phyloP scores from a whole-genome alignment of 2,888 invertebrate genomes.

The Sialis lutaria region DNA sequence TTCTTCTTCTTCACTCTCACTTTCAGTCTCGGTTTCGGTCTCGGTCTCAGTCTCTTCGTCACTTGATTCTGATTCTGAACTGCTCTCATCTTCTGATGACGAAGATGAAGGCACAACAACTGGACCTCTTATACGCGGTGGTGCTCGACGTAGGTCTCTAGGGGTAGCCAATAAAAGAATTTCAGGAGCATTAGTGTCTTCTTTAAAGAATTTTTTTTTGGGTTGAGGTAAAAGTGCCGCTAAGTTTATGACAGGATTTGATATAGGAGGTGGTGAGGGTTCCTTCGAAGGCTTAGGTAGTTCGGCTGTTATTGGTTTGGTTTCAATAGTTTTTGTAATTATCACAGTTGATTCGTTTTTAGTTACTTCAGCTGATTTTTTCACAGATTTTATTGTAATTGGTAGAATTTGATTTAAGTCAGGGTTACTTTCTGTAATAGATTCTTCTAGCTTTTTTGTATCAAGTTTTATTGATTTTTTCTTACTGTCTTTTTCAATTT shows the following conservation, averaged over 20 bases:
- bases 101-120: slow-evolving; percentile 15
- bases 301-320: too few relatives aligned
- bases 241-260: background rate
- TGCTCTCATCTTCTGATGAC: slow-evolving; percentile 15
- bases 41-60: slow-evolving; percentile 19
- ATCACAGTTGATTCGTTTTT: too few relatives aligned
- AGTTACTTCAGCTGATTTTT: too few relatives aligned
- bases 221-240: background rate
- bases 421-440: slow-evolving; percentile 6
- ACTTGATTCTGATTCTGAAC: slow-evolving; percentile 17
- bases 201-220: slow-evolving; percentile 6
- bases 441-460: slow-evolving; percentile 3
- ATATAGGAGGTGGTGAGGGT: too few relatives aligned
- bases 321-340: too few relatives aligned
- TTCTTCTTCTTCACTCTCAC: slow-evolving; percentile 23
- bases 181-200: slow-evolving; percentile 4
- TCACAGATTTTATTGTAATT: too few relatives aligned
- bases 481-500: slow-evolving; percentile 1
- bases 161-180: slow-evolving; percentile 5
- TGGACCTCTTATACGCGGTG: slow-evolving; percentile 1
- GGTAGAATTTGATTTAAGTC: background rate
- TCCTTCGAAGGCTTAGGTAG: too few relatives aligned
- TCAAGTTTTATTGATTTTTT: too few relatives aligned
- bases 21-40: slow-evolving; percentile 19
- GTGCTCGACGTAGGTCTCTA: slow-evolving; percentile 2